Base-by-base conservation (phyloP, 2,888 invertebrate species). In the Mamestra brassicae region DNA sequence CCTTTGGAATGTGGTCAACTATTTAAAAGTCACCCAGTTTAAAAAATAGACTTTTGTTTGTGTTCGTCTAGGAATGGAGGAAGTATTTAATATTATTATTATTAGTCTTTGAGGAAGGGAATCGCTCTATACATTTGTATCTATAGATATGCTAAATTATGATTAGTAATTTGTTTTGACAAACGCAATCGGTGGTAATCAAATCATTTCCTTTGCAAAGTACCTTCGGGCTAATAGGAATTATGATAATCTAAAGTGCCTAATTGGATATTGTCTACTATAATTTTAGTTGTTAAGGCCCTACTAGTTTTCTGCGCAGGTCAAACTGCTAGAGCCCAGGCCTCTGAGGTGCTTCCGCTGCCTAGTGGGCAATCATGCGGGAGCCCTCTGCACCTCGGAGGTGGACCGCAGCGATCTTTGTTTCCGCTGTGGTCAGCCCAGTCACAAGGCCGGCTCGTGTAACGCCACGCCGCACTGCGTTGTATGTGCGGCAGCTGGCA, bases 231-330 rank as follows among this genome's bases (percentile, higher is more conserved):
- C n/a, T 55, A 36, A 70, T 26, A 5, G 54, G 11, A 72, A 64
- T 80, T 60, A 54, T 38, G 15, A 38, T 64, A 80, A 80, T 72
- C 50, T 7, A 5, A 15, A 57, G 42, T 17, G 2, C 17, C 67
- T 45, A 6, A 47, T 47, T 54, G 38, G 60, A 54, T 13, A 69
- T 4, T 15, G 6, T 50, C 15, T 10, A 47, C n/a, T 0, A 34
- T 26, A 58, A 36, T 52, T 50, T 17, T 4, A 10, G 13, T 26
- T 11, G 6, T 36, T 38, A 17, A 5, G 6, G 13, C 17, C 47
- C 38, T 17, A 17, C 50, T 17, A 13, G n/a, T 26, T 55, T n/a
- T n/a, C n/a, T n/a, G n/a, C n/a, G n/a, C n/a, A n/a, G n/a, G n/a
- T n/a, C n/a, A n/a, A n/a, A n/a, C n/a, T n/a, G n/a, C n/a, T n/a